Percentiles rank a stretch among this genome's conserved stretches.
phyloP scores from a whole-genome alignment of 2,113 vertebrate genomes.

The Candoia aspera region DNA sequence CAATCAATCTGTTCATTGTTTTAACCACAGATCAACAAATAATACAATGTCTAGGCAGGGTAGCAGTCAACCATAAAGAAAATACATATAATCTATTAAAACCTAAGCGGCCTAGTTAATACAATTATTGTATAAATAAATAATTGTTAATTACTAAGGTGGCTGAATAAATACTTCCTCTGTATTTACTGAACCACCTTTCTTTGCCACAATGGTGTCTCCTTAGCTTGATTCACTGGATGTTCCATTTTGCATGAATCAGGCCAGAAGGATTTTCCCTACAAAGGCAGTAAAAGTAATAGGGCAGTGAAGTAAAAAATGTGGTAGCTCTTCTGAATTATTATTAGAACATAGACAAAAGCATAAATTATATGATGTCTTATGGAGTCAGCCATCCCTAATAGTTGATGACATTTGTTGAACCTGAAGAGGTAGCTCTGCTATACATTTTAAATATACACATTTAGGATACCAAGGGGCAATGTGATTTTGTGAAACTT shows the following conservation, averaged over 20 bases:
- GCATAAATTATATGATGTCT: neutral
- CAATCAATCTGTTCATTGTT: neutral
- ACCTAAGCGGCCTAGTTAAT: neutral
- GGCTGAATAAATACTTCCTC: neutral
- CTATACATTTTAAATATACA: neutral
- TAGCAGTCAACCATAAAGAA: neutral
- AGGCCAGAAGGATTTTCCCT: neutral
- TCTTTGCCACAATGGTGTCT: neutral
- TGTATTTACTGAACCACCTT: neutral
- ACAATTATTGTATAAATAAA: neutral
- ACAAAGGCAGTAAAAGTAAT: neutral
- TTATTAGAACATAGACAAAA: neutral
- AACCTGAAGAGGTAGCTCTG: neutral
- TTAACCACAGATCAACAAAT: neutral
- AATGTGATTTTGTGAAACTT: neutral
- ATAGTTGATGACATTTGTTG: neutral
- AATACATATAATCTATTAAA: neutral
- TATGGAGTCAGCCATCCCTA: neutral
- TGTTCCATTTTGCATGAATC: neutral
- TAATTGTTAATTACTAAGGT: neutral
- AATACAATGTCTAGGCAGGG: neutral
- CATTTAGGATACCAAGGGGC: neutral
- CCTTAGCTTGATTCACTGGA: neutral
- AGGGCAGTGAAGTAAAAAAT: neutral
- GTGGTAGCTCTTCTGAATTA: neutral